phyloP scores from a whole-genome alignment of 64 coral and sea anemone genomes.

The Orbicella faveolata region DNA sequence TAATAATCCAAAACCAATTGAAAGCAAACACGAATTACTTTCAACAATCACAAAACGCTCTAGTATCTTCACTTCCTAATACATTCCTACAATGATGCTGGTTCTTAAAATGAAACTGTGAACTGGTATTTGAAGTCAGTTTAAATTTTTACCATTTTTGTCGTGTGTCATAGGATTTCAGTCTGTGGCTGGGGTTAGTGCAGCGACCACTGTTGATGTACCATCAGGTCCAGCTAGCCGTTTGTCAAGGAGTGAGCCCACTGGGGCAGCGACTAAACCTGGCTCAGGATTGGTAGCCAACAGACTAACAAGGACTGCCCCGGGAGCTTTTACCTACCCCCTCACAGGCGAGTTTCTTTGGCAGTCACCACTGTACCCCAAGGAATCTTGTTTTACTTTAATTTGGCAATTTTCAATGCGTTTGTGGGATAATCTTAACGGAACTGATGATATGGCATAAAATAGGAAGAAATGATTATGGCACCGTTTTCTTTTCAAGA shows the following conservation, averaged over 20 bases:
- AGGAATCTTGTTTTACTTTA: neutral
- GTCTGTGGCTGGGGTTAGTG: conserved; percentile 19
- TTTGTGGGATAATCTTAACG: too few species aligned
- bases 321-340: neutral
- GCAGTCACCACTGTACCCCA: neutral
- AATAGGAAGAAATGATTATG: too few species aligned
- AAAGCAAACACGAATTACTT: too few species aligned
- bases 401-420: neutral
- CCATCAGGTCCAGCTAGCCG: neutral
- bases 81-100: too few species aligned
- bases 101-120: too few species aligned
- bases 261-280: neutral
- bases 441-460: too few species aligned
- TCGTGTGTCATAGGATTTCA: neutral
- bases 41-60: too few species aligned
- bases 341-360: neutral
- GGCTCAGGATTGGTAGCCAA: too few species aligned
- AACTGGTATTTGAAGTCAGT: too few species aligned
- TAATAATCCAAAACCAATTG: too few species aligned
- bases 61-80: too few species aligned
- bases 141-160: neutral
- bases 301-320: neutral
- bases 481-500: too few species aligned
- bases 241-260: neutral
- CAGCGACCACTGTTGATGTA: conserved; percentile 19